Evolutionary conservation across 2,888 invertebrate species (phyloP), one percentile per base, ranked within the genome.

Genomic region (Cantharis lateralis): DNA sequence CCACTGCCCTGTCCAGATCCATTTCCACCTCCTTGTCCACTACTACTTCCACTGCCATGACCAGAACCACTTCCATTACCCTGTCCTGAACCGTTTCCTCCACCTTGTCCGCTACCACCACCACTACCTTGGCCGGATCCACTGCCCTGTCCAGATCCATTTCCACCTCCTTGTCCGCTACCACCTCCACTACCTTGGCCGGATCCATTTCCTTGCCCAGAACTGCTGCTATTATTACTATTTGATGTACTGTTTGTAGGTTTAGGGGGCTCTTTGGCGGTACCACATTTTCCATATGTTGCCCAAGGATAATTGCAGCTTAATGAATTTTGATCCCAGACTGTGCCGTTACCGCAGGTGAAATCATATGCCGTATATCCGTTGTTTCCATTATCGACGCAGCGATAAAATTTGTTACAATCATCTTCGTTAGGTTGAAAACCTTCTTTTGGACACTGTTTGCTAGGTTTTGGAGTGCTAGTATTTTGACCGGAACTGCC

Each of bases 401-500:
- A 95, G 81, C 95, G 91, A 85, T 94, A 94, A 88, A 95, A 95
- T 85, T 93, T 94, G 77, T 90, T 92, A 84, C 95, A 95, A 84
- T 95, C 91, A 16, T 77, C 70, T 15, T 69, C 71, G 62, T 76
- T 71, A 28, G 76, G 73, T 24, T 20, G 28, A 72, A 48, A 78
- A 1, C 71, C 71, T 66, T 70, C 68, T 10, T n/a, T 61, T 10
- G 78, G 82, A 75, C 80, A 80, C 75, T 15, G 1, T 9, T 64
- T 20, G 0, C 9, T 64, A 10, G 64, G 64, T 18, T n/a, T 13
- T 0, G 28, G 64, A 0, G 10, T 64, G 11, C 64, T 64, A 11
- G 13, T 64, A 10, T 10, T 16, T 18, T 15, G 15, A 11, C 18
- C 63, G 2, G 63, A 9, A 7, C 74, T 75, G 15, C 82, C 83